These are phyloP conservation scores for Orthonychiurus folsomi DNA, from an alignment of 2,888 invertebrate genomes.

Conservation along the genomic window DNA sequence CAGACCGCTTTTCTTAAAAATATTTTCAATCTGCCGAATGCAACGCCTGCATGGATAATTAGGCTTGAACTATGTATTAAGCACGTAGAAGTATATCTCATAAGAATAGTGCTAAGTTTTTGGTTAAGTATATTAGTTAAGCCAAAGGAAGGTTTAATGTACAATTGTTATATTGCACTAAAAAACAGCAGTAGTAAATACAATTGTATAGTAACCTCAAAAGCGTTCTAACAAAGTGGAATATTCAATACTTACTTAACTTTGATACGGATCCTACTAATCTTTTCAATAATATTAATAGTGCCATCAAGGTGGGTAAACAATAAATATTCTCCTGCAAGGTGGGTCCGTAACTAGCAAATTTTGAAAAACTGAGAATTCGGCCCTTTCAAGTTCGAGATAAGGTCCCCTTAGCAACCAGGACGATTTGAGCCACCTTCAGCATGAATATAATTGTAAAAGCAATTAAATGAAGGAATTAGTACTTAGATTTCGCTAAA, in stretches of 20 bases:
- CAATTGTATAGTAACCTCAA: neutral
- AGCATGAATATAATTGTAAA: no score
- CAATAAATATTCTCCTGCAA: no score
- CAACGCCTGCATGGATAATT: neutral
- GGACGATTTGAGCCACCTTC: no score
- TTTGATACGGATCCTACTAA: no score
- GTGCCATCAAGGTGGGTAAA: no score
- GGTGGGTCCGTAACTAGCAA: no score
- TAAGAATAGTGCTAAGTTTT: neutral
- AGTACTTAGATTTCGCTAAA: no score
- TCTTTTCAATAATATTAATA: no score
- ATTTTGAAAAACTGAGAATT: no score
- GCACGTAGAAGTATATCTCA: neutral
- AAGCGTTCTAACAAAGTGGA: neutral
- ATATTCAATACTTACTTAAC: neutral
- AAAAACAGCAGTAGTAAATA: neutral
- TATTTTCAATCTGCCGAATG: neutral
- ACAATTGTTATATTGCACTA: neutral
- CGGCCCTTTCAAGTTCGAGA: no score
- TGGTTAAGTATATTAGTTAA: neutral
- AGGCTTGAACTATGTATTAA: neutral
- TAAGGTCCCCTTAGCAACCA: no score
- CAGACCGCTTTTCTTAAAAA: neutral
- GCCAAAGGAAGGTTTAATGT: neutral
- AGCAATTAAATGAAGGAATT: no score